Percentiles rank a stretch among this genome's conserved stretches.
phyloP scores from a whole-genome alignment of 2,888 invertebrate species.

The Meloe dianella region DNA sequence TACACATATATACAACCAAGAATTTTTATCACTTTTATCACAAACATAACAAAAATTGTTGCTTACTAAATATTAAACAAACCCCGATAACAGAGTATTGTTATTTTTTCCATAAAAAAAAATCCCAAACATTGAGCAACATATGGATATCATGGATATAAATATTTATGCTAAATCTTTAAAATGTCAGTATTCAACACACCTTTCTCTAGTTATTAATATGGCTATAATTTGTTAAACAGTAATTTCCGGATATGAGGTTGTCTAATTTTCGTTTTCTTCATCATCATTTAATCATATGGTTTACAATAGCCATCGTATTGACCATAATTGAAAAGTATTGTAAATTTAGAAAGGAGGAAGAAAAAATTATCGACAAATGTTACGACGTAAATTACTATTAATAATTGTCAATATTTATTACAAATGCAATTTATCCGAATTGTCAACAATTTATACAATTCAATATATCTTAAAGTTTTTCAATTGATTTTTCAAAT shows the following conservation, averaged over 20 bases:
- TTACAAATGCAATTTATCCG: not conserved
- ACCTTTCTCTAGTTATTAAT: not conserved
- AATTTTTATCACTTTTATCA: slow-evolving; percentile 1
- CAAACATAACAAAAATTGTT: slow-evolving; percentile 3
- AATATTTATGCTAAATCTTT: not conserved
- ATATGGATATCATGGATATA: not conserved
- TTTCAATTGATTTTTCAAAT: not conserved
- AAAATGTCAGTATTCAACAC: not conserved
- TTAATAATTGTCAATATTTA: not conserved
- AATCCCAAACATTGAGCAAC: not conserved
- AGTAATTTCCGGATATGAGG: not conserved
- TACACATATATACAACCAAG: not conserved
- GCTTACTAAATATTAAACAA: not conserved
- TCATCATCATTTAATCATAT: not conserved
- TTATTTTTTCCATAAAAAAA: not conserved
- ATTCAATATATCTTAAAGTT: not conserved
- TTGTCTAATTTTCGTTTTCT: not conserved
- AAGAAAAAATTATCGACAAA: not conserved
- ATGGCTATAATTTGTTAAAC: not conserved
- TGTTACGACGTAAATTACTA: not conserved
- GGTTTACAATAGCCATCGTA: not conserved
- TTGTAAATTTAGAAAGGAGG: slow-evolving; percentile 1
- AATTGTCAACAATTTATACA: not conserved
- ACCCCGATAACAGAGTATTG: not conserved
- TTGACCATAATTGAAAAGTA: not conserved